These are phyloP conservation scores for Asobara japonica DNA, from an alignment of 1,140 invertebrate species.

Conservation along the genomic window DNA sequence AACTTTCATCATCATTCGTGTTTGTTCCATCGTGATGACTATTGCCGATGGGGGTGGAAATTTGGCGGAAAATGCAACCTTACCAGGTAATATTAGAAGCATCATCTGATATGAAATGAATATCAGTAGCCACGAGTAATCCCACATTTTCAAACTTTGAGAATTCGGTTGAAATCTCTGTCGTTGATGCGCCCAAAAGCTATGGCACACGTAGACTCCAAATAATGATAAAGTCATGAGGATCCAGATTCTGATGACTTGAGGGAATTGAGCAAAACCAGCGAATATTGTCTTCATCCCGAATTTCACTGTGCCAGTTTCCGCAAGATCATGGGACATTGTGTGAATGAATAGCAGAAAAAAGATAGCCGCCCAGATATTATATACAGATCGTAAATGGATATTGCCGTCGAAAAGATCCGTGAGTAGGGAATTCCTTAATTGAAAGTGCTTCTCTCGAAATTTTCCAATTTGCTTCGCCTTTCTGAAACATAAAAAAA, in stretches of 20 bases:
- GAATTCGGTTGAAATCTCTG: not conserved
- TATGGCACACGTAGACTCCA: not conserved
- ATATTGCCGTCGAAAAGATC: not conserved
- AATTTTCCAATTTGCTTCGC: too few species aligned
- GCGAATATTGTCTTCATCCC: not conserved
- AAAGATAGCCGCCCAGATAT: not conserved
- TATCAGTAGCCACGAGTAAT: conserved; percentile 57
- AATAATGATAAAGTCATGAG: not conserved
- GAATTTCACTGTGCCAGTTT: not conserved
- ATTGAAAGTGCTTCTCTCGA: not conserved
- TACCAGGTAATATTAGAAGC: conserved; percentile 68
- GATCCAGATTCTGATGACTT: not conserved
- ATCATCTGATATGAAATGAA: conserved; percentile 61
- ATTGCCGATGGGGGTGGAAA: conserved; percentile 72
- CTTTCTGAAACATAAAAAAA: too few species aligned
- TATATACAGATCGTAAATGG: not conserved
- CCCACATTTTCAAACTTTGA: conserved; percentile 55
- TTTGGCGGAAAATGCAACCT: conserved; percentile 63
- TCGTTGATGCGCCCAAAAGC: not conserved
- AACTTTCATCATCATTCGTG: conserved; percentile 86
- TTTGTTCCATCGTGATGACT: conserved; percentile 72
- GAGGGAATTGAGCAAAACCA: not conserved
- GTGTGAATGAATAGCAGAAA: not conserved
- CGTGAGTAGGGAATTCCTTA: not conserved
- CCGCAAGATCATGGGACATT: not conserved